Evolutionary conservation across 2,113 vertebrate species (phyloP).

Genomic region (Sus scrofa): DNA sequence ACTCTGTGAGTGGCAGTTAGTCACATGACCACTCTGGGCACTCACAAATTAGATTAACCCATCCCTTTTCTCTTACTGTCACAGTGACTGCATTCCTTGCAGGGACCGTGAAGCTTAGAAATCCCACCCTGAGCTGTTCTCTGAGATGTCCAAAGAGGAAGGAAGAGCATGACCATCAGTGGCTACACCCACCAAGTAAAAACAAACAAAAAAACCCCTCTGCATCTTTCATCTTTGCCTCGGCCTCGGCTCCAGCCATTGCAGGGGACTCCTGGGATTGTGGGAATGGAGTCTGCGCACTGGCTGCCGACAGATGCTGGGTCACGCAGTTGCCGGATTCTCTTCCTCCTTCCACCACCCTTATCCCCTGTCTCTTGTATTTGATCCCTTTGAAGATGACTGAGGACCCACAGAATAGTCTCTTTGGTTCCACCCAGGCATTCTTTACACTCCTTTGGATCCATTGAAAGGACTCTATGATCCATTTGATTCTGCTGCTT

Average conservation of each 20-base stretch:
- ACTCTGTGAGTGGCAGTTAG: not conserved
- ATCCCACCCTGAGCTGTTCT: not conserved
- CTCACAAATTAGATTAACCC: not conserved
- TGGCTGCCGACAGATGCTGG: not conserved
- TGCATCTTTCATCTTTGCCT: not conserved
- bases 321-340: not conserved
- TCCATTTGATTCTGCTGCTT: constrained; percentile 30
- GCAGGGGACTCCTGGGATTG: not conserved
- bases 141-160: not conserved
- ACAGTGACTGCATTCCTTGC: not conserved
- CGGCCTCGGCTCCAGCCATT: not conserved
- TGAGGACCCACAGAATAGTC: constrained; percentile 1
- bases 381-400: not conserved
- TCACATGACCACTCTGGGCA: no score
- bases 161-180: not conserved
- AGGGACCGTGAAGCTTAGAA: not conserved
- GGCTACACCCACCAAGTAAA: not conserved
- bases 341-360: not conserved
- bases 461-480: not conserved
- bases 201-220: no score
- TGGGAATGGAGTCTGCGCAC: not conserved
- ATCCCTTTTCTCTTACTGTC: not conserved
- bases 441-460: constrained; percentile 27
- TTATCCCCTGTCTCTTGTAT: accelerated
- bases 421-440: not conserved